Evolutionary conservation across 2,113 vertebrate species (phyloP), one percentile per base, ranked within the genome.

Genomic region (Mus pahari): DNA sequence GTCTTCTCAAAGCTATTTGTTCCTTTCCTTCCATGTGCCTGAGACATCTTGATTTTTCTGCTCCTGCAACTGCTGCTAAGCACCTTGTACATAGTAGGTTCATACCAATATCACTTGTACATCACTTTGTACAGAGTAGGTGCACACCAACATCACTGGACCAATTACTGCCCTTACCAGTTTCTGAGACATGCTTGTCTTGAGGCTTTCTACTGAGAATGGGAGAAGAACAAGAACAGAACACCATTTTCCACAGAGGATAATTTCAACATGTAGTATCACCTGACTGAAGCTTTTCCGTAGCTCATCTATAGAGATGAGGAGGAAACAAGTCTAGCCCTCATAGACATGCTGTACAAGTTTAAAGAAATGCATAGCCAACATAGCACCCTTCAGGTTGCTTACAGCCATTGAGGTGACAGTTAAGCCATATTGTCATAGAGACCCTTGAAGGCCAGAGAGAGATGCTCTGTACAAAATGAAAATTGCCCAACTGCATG

Each of bases 201-300:
- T 62, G 83, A 89, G 62, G 42, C 64, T 58, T 90, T 74, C 68
- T 12, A 14, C 73, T 66, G 4, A 89, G 74, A 94, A 83, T 24
- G 42, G 66, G 78, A 93, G 79, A 36, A 71, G 4, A 81, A 77
- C 77, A 92, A 42, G 66, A 45, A 17, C 31, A 94, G 82, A 89
- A 66, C 83, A 78, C 5, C 74, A 70, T 92, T 84, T 84, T 81
- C 71, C 90, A 78, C 45, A n/a, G 20, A 64, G 70, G 13, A 39
- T 74, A 42, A 93, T 84, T 97, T 58, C 48, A 24, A 81, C n/a
- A 73, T 83, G 83, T 13, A 97, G 55, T 86, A 71, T 86, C 88
- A 89, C 58, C 42, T 94, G 90, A 89, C 64, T 53, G 55, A 45
- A 66, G 13, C 28, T 66, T 66, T 66, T 66, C 28, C 13, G 31